phyloP scores from a whole-genome alignment of 2,113 vertebrate species.

The Grantiella picta region DNA sequence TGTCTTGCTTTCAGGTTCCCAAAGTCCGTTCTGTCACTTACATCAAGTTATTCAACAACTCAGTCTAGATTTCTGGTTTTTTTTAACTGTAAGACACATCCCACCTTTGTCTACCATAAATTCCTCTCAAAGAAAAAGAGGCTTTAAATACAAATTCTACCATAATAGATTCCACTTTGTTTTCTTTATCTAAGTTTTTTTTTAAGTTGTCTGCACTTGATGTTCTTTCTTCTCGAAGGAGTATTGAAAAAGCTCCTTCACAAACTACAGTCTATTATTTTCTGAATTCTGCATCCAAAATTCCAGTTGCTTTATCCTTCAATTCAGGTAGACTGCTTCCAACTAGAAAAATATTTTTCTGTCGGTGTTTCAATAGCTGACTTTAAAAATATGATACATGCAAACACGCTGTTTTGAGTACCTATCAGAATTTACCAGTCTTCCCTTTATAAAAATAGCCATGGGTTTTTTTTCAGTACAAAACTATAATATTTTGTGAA shows the following conservation, averaged over 20 bases:
- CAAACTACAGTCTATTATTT: background rate
- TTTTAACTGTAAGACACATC: background rate
- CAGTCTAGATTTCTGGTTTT: background rate
- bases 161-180: background rate
- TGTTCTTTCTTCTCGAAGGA: background rate
- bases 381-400: background rate
- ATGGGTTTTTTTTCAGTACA: background rate
- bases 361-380: background rate
- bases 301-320: background rate
- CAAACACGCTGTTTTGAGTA: background rate
- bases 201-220: background rate
- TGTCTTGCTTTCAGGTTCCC: background rate
- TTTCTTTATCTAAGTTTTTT: background rate
- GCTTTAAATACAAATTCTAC: background rate
- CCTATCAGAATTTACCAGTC: background rate
- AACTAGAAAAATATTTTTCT: constrained; percentile 3
- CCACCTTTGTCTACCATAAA: background rate
- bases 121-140: background rate
- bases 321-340: constrained; percentile 1
- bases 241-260: background rate
- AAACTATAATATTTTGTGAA: constrained; percentile 37
- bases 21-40: background rate
- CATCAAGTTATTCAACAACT: background rate
- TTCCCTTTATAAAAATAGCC: constrained; percentile 12
- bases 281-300: background rate